Conservation (phyloP, 1,140 invertebrate species). For the Drosophila mojavensis region DNA sequence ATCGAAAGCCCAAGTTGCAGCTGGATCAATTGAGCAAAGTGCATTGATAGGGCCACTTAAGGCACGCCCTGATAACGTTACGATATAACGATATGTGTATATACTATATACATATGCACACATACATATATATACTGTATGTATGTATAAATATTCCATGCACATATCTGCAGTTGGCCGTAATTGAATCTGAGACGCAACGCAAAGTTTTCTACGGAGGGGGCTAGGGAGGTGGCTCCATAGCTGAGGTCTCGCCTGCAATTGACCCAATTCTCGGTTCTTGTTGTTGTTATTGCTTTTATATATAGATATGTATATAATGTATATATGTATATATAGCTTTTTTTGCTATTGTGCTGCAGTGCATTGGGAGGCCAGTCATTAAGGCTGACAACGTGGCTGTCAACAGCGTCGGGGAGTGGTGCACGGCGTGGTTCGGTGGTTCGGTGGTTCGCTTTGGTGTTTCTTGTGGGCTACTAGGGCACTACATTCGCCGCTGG, state of each 20-base stretch:
- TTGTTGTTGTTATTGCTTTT: slow-evolving; percentile 35
- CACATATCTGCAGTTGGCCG: slow-evolving; percentile 9
- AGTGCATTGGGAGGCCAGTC: slow-evolving; percentile 28
- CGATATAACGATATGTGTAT: slow-evolving; percentile 13
- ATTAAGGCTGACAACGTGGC: slow-evolving; percentile 38
- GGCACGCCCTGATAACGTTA: slow-evolving; percentile 9
- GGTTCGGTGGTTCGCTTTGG: not conserved
- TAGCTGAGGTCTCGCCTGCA: slow-evolving; percentile 45
- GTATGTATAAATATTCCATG: not conserved
- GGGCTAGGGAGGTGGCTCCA: not conserved
- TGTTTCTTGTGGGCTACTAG: slow-evolving; percentile 38
- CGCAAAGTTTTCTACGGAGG: slow-evolving; percentile 10
- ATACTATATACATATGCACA: slow-evolving; percentile 2
- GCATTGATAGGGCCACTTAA: slow-evolving; percentile 35
- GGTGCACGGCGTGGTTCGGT: not conserved
- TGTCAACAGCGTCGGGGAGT: not conserved
- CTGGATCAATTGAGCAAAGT: slow-evolving; percentile 30
- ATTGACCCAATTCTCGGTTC: slow-evolving; percentile 64
- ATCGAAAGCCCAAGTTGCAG: slow-evolving; percentile 15
- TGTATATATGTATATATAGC: not conserved
- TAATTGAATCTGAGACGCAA: slow-evolving; percentile 47
- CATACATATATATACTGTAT: not conserved
- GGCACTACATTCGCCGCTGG: slow-evolving; percentile 57
- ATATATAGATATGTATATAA: not conserved
- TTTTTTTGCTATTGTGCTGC: slow-evolving; percentile 34